A percentile compares a stretch with the other conserved stretches of the same genome.
Conservation (phyloP, 30 jellyfish, hydroid and myxozoan genomes). For the Hydra vulgaris region DNA sequence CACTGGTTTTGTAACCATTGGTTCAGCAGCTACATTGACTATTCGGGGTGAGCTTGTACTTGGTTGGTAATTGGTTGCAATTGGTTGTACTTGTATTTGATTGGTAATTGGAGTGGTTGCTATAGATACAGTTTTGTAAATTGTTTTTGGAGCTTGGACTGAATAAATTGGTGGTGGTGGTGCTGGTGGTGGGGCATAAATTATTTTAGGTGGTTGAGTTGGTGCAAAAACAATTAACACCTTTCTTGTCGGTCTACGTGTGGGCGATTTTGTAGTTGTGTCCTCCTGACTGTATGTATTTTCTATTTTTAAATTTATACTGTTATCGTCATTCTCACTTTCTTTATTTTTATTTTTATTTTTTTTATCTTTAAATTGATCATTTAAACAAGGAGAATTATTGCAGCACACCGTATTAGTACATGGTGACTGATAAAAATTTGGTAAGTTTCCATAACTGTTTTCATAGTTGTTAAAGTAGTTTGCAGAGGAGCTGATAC, state of each 20-base stretch:
- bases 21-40: neutral
- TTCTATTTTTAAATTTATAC: neutral
- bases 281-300: neutral
- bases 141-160: neutral
- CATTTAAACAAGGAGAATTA: neutral
- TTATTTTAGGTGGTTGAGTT: slow-evolving; percentile 12
- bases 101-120: neutral
- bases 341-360: neutral
- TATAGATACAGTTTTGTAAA: neutral
- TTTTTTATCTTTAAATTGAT: neutral
- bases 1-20: neutral
- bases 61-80: neutral
- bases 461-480: neutral
- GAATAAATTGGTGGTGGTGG: neutral
- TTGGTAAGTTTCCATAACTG: neutral
- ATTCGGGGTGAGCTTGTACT: neutral
- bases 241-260: slow-evolving; percentile 1
- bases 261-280: neutral
- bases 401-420: neutral
- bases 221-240: slow-evolving; percentile 5
- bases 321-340: neutral
- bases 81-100: neutral
- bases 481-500: neutral
- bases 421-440: neutral
- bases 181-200: slow-evolving; percentile 8